Evolutionary conservation across 1,140 invertebrate species (phyloP).

Genomic region (Muscidifurax raptorellus): DNA sequence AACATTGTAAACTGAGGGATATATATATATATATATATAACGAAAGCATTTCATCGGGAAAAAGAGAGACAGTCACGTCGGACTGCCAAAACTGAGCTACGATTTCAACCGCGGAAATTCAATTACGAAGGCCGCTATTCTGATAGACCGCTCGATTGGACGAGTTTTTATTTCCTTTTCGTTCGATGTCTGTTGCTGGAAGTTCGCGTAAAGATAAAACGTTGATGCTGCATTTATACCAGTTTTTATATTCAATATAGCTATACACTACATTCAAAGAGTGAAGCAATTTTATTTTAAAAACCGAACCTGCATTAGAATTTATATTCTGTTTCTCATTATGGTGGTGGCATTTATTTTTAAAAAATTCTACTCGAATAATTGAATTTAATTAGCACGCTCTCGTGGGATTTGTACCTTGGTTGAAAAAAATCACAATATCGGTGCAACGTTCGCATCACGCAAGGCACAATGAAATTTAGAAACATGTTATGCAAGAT

Average conservation of each 20-base stretch:
- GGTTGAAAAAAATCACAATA: neutral
- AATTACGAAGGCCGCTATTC: neutral
- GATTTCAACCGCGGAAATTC: conserved; percentile 1
- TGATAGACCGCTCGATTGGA: neutral
- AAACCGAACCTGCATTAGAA: neutral
- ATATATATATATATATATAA: neutral
- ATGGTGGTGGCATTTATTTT: neutral
- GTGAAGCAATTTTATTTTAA: neutral
- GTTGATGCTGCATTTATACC: neutral
- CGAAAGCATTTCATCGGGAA: neutral
- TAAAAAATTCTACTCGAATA: neutral
- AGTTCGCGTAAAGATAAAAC: neutral
- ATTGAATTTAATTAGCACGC: neutral
- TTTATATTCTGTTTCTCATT: neutral
- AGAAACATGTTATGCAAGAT: neutral
- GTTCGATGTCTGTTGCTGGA: neutral
- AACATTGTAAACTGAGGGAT: neutral
- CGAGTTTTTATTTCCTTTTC: neutral
- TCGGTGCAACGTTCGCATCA: neutral
- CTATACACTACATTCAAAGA: neutral
- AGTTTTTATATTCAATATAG: neutral
- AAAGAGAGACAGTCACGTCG: neutral
- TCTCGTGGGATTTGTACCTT: no score
- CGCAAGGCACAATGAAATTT: neutral
- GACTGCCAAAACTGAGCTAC: neutral